phyloP scores from a whole-genome alignment of 1,140 invertebrate genomes.

The Drosophila sp. region DNA sequence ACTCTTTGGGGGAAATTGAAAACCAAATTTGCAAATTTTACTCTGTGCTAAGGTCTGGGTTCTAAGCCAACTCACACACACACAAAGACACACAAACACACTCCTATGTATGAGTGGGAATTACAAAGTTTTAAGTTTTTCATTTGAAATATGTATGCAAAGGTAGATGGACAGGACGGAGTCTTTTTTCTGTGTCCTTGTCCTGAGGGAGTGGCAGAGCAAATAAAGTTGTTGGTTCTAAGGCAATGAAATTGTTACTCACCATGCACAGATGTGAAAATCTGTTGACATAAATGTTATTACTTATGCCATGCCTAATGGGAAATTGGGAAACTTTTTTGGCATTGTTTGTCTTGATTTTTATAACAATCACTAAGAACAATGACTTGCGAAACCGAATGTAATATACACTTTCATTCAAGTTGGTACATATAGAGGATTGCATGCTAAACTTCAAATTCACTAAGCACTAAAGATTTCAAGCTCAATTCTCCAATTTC shows the following conservation, averaged over 20 bases:
- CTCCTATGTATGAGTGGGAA: background rate
- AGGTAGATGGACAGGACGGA: background rate
- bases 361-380: background rate
- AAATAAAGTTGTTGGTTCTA: background rate
- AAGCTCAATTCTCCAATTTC: no score
- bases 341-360: conserved; percentile 12
- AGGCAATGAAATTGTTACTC: background rate
- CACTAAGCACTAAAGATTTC: no score
- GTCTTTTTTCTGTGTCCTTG: background rate
- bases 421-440: no score
- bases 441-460: no score
- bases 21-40: conserved; percentile 9
- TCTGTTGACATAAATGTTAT: conserved; percentile 8
- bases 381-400: no score
- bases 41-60: background rate
- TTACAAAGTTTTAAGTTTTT: conserved; percentile 6
- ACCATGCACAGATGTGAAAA: conserved; percentile 9
- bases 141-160: background rate
- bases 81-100: background rate
- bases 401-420: no score
- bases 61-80: background rate
- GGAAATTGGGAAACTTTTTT: conserved; percentile 17
- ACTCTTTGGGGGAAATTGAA: background rate
- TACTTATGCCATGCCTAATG: background rate
- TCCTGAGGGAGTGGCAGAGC: background rate